Conservation (phyloP, 2,113 vertebrate species). For the Lepus timidus region DNA sequence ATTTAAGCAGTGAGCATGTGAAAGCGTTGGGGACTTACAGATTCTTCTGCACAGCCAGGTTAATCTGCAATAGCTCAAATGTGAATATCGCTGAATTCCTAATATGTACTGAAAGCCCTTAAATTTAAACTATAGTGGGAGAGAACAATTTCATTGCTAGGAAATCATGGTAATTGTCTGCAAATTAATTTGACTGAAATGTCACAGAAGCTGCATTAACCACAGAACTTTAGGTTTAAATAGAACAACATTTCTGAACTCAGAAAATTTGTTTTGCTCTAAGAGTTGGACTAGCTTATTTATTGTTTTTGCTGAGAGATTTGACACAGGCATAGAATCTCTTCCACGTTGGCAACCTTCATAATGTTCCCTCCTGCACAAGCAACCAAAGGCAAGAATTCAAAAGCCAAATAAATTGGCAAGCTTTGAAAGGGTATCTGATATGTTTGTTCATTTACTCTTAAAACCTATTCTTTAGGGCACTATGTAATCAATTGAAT, state of each 20-base stretch:
- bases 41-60: neutral
- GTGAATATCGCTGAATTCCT: neutral
- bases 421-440: constrained; percentile 64
- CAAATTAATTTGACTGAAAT: constrained; percentile 10
- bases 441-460: constrained; percentile 43
- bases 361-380: neutral
- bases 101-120: neutral
- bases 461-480: constrained; percentile 71
- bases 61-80: neutral
- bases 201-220: neutral
- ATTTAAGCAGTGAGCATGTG: neutral
- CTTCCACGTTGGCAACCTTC: constrained; percentile 58
- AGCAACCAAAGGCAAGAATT: constrained; percentile 34
- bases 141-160: neutral
- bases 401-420: constrained; percentile 33
- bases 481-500: constrained; percentile 78
- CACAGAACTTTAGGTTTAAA: neutral
- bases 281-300: constrained; percentile 12
- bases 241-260: neutral
- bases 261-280: constrained; percentile 39
- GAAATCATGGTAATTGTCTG: neutral
- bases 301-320: neutral
- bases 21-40: neutral
- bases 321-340: constrained; percentile 60
- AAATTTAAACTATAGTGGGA: neutral